These are phyloP conservation scores for Meloidogyne floridensis DNA, from an alignment of 1,140 invertebrate genomes.

Conservation along the genomic window DNA sequence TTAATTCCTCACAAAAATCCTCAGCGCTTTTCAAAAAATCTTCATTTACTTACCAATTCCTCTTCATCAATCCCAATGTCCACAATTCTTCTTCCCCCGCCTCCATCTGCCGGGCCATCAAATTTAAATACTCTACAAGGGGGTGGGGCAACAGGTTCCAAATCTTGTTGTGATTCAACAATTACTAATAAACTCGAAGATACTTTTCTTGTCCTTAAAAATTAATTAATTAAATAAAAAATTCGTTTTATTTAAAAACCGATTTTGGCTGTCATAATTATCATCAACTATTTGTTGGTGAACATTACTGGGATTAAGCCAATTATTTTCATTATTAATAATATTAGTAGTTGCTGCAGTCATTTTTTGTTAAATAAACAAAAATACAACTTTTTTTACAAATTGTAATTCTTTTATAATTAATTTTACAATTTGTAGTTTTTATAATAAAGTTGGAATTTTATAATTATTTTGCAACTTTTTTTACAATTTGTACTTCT, in stretches of 20 bases:
- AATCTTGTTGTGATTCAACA: background rate
- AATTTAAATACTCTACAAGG: slow-evolving; percentile 40
- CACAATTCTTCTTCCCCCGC: slow-evolving; percentile 23
- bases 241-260: background rate
- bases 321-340: background rate
- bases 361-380: background rate
- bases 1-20: too few species aligned
- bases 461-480: too few species aligned
- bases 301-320: background rate
- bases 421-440: too few species aligned
- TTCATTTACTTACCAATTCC: slow-evolving; percentile 33
- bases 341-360: background rate
- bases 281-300: background rate
- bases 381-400: too few species aligned
- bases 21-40: too few species aligned
- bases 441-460: too few species aligned
- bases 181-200: background rate
- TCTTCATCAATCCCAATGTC: slow-evolving; percentile 48
- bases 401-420: too few species aligned
- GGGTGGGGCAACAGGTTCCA: slow-evolving; percentile 21
- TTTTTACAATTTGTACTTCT: too few species aligned
- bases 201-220: background rate
- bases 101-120: slow-evolving; percentile 21
- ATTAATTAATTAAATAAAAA: background rate
- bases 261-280: background rate